These are phyloP conservation scores for Dipodomys ordii DNA, from an alignment of 2,113 vertebrate genomes.

Conservation along the genomic window DNA sequence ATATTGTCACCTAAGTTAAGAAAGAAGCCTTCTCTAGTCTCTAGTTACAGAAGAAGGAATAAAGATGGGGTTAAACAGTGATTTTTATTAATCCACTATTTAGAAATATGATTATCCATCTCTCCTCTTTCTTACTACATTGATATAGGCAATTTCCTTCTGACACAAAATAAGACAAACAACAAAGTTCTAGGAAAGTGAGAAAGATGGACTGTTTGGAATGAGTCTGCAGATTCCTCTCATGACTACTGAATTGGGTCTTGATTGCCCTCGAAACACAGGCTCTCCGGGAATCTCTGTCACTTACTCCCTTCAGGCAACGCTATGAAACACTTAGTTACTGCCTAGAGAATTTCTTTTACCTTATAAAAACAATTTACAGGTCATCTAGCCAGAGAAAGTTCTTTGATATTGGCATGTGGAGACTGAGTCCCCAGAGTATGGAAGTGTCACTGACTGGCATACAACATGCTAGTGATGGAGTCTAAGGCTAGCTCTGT, in stretches of 20 bases:
- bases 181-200: not conserved
- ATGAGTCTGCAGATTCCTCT: not conserved
- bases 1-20: not conserved
- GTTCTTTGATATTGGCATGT: not conserved
- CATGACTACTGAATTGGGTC: not conserved
- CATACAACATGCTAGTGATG: not conserved
- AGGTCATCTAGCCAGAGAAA: not conserved
- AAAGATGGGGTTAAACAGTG: not conserved
- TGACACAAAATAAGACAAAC: not conserved
- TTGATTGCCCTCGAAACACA: not conserved
- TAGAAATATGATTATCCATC: not conserved
- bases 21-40: not conserved
- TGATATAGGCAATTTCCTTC: slow-evolving; percentile 23
- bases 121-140: not conserved
- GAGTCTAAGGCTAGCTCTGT: not conserved
- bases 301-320: not conserved
- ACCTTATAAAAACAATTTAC: slow-evolving; percentile 21
- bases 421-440: not conserved
- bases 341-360: not conserved
- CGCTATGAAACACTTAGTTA: not conserved
- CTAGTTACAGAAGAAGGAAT: not conserved
- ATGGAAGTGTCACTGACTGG: not conserved
- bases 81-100: not conserved
- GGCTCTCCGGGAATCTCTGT: not conserved
- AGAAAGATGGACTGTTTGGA: not conserved